A percentile compares a stretch with the other conserved stretches of the same genome.
Conservation (phyloP, 2,797 vertebrate species). For the Hybognathus amarus region DNA sequence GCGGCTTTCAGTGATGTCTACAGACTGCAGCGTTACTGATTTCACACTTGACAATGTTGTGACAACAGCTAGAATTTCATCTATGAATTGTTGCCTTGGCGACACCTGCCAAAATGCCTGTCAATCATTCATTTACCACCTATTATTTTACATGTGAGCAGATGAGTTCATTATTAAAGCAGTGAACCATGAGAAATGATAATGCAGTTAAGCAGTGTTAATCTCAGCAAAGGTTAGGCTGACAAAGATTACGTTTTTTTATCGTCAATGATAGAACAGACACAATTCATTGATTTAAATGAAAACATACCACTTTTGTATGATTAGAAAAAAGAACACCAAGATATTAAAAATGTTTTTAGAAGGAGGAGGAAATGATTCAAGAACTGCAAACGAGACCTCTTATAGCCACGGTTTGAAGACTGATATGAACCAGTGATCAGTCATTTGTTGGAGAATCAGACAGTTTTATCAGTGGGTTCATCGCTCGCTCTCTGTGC, state of each 20-base stretch:
- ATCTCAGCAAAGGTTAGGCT: neutral
- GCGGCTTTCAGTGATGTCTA: conserved; percentile 30
- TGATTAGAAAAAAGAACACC: neutral
- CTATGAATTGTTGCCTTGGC: conserved; percentile 2
- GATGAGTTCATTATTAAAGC: conserved; percentile 36
- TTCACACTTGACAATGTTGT: conserved; percentile 44
- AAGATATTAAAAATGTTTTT: neutral
- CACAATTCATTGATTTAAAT: neutral
- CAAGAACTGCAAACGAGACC: neutral
- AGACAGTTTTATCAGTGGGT: neutral
- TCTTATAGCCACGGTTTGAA: neutral
- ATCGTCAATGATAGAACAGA: neutral
- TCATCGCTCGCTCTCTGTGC: neutral
- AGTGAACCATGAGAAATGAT: conserved; percentile 1
- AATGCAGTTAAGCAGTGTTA: neutral
- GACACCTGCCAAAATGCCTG: conserved; percentile 19
- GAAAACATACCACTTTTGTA: neutral
- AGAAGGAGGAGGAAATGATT: neutral
- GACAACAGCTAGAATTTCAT: conserved; percentile 41
- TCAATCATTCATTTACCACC: conserved; percentile 33
- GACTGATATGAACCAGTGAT: neutral
- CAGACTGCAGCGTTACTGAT: conserved; percentile 18
- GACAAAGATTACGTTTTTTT: neutral
- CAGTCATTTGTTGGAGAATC: neutral
- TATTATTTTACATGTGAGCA: conserved; percentile 31